phyloP scores from a whole-genome alignment of 2,797 vertebrate genomes.

The Enteromius thamalakanensis region DNA sequence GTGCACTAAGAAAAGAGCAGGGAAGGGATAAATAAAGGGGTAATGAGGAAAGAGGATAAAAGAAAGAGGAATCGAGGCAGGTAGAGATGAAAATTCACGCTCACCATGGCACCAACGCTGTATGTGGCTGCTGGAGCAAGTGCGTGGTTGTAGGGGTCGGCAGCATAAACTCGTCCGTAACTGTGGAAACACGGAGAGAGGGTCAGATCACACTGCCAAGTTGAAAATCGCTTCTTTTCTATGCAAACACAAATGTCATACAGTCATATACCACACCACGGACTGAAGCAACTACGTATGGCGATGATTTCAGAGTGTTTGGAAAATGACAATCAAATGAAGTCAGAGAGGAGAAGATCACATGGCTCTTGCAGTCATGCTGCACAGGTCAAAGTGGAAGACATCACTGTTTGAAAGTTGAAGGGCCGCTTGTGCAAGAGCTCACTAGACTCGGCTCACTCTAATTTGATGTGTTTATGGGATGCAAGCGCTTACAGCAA shows the following conservation, averaged over 20 bases:
- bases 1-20: constrained; percentile 4
- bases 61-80: not conserved
- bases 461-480: constrained; percentile 12
- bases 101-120: constrained; percentile 99
- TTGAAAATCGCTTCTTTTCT: not conserved
- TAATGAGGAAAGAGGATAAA: constrained; percentile 13
- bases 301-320: constrained; percentile 56
- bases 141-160: constrained; percentile 99
- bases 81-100: constrained; percentile 55
- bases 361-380: constrained; percentile 59
- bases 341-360: constrained; percentile 52
- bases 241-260: constrained; percentile 56
- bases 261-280: constrained; percentile 38
- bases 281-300: constrained; percentile 45
- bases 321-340: constrained; percentile 54
- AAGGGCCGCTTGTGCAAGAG: constrained; percentile 45
- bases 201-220: constrained; percentile 3
- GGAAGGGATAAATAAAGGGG: constrained; percentile 37
- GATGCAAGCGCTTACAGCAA: constrained; percentile 3
- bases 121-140: constrained; percentile 98
- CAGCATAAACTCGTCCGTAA: constrained; percentile 99
- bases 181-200: constrained; percentile 74
- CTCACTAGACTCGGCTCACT: constrained; percentile 35
- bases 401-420: constrained; percentile 39
- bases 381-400: constrained; percentile 50